Evolutionary conservation across 1,140 invertebrate species (phyloP), one percentile per base, ranked within the genome.

Genomic region (Meteorus sp.): DNA sequence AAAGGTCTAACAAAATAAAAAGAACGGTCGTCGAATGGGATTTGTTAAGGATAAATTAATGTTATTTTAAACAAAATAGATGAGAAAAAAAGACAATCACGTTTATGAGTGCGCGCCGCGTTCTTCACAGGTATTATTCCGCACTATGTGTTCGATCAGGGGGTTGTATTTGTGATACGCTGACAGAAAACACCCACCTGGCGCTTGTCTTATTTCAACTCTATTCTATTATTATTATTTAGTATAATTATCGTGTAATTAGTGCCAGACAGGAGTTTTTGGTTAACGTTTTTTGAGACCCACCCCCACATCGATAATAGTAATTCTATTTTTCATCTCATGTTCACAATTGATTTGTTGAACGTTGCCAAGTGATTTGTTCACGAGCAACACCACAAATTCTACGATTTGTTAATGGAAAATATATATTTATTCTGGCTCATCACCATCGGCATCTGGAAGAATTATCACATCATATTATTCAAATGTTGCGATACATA

Each of bases 371-470:
- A 23, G 22, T 43, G 31, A 29, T 57, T 37, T 39, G 5, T 50
- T 23, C 41, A 2, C 9, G 9, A 47, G 22, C 23, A 22, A 35
- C 43, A 19, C 35, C 15, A 33, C 35, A 37, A 56, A 33, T 27
- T 9, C 15, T 35, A 35, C 31, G 13, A 22, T 15, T n/a, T 44
- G 17, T 20, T 4, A 7, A 13, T 11, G 13, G 19, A 29, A 22
- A 19, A 29, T 31, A 20, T 51, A 6, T 66, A n/a, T n/a, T 63
- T 74, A 75, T 73, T 73, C 71, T 2, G 71, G 67, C 60, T 74
- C 72, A 17, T 76, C 72, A 3, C 70, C 71, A 8, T 70, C 68
- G 1, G 45, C 71, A 37, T 75, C 73, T 73, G 41, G 35, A 65
- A 70, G 15, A 23, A 44, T 55, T 22, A 50, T 44, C 50, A 27